Evolutionary conservation across 2,113 vertebrate genomes (phyloP).

Genomic region (Pseudopipra pipra): DNA sequence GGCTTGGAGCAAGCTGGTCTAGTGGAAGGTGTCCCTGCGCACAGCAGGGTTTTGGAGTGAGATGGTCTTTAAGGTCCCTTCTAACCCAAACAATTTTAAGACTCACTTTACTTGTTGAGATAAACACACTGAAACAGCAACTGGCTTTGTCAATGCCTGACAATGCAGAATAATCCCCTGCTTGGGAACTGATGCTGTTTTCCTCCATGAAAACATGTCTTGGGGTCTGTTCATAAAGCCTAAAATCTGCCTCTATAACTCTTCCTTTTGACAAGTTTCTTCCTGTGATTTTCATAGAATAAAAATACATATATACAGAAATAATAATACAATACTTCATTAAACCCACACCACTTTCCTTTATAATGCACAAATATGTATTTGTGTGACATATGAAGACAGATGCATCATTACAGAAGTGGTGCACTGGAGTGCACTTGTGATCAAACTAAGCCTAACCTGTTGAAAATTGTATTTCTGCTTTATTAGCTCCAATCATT

Average conservation of each 20-base stretch:
- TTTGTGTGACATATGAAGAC: conserved; percentile 11
- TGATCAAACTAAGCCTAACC: conserved; percentile 50
- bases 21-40: not conserved
- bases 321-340: not conserved
- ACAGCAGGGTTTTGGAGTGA: not conserved
- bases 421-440: not conserved
- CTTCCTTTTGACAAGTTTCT: not conserved
- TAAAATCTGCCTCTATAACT: not conserved
- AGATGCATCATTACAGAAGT: not conserved
- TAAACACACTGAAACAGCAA: not conserved
- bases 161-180: not conserved
- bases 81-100: not conserved
- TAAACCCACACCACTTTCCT: not conserved
- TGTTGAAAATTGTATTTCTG: conserved; percentile 60
- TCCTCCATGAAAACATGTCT: not conserved
- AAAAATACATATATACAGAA: not conserved
- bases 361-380: not conserved
- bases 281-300: not conserved
- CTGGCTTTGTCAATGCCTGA: not conserved
- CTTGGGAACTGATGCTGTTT: not conserved
- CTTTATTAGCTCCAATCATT: conserved; percentile 58
- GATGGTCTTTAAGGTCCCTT: not conserved
- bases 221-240: not conserved
- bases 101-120: not conserved
- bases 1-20: not conserved